Base-by-base conservation (phyloP, 2,888 invertebrate species). In the Iselma pallidipennis region DNA sequence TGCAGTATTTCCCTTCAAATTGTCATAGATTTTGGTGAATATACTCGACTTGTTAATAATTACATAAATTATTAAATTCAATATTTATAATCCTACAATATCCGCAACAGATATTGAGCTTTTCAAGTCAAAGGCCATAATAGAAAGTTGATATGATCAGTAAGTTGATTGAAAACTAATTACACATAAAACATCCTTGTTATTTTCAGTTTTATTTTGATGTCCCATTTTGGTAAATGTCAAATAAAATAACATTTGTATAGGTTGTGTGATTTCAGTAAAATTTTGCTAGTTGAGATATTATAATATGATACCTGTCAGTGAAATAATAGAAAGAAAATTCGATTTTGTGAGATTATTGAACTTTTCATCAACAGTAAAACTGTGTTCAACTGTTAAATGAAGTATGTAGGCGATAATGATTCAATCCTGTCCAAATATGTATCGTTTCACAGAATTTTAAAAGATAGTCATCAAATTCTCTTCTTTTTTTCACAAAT, bases 401-500 rank as follows among this genome's bases (percentile, higher is more conserved):
- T 45, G 23, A 28, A 23, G 37, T 42, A 49, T 59, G 63, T 63
- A 63, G 63, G 59, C 63, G 63, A 59, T 63, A n/a, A n/a, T n/a
- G n/a, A 63, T 55, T 48, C 52, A 19, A 31, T 56, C 51, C 52
- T 59, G 45, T 21, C 63, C 59, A 59, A 59, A 63, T 55, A 55
- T 55, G 55, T 45, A 45, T 45, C 45, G 45, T 48, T 48, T 16
- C 48, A n/a, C n/a, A n/a, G n/a, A n/a, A n/a, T n/a, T n/a, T n/a
- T n/a, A n/a, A n/a, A n/a, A n/a, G n/a, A n/a, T n/a, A n/a, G n/a
- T n/a, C n/a, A n/a, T n/a, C n/a, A n/a, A n/a, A n/a, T n/a, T n/a
- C n/a, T n/a, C n/a, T n/a, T n/a, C n/a, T n/a, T n/a, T n/a, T n/a
- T n/a, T n/a, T n/a, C n/a, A n/a, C n/a, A n/a, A n/a, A n/a, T n/a